phyloP scores from a whole-genome alignment of 2,797 vertebrate genomes.

The Rhynchotus rufescens region DNA sequence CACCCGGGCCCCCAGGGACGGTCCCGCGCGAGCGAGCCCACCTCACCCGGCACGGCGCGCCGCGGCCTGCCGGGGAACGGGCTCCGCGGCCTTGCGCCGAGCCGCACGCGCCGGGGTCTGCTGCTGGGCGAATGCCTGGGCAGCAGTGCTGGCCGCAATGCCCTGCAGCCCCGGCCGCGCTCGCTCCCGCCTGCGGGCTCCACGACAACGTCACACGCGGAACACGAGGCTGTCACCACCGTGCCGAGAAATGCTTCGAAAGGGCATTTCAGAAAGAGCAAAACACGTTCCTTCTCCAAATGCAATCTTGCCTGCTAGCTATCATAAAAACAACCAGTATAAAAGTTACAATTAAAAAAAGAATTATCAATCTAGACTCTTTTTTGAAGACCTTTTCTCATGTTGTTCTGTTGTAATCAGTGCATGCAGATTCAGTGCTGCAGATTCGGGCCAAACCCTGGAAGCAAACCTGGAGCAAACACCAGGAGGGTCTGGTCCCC shows the following conservation, averaged over 20 bases:
- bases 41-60: background rate
- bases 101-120: background rate
- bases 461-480: constrained; percentile 41
- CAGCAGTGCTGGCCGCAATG: too few species aligned
- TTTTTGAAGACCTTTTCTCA: background rate
- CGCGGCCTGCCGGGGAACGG: background rate
- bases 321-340: background rate
- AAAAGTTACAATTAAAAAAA: background rate
- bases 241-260: background rate
- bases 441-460: background rate
- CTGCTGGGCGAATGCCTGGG: background rate
- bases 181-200: too few species aligned
- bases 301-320: background rate
- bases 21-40: background rate
- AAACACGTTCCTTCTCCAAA: background rate
- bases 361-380: background rate
- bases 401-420: background rate
- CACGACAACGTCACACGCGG: too few species aligned
- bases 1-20: too few species aligned
- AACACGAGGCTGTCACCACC: fast-evolving
- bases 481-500: constrained; percentile 33
- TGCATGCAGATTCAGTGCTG: background rate
- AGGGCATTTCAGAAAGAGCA: background rate
- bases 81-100: background rate
- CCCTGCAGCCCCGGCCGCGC: too few species aligned